These are phyloP conservation scores for Agrenia bidenticulata DNA, from an alignment of 2,888 invertebrate species.

Conservation along the genomic window DNA sequence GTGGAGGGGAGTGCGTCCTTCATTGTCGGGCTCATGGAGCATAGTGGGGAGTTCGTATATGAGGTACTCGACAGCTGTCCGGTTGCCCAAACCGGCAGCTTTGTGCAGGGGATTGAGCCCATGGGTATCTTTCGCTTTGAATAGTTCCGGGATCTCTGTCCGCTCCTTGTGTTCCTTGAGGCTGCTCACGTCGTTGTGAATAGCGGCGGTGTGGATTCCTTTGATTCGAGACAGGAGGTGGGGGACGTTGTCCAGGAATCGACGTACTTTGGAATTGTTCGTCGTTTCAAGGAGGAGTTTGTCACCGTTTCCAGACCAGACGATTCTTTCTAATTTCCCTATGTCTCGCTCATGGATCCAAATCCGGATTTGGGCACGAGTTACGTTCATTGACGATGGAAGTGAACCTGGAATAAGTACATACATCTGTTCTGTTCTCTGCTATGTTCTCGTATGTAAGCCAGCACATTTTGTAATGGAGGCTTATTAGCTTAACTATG, in stretches of 20 bases:
- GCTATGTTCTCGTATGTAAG: no score
- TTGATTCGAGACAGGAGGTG: conserved; percentile 78
- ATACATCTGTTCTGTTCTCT: no score
- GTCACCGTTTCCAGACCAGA: conserved; percentile 87
- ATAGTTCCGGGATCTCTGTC: conserved; percentile 59
- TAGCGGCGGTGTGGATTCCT: conserved; percentile 75
- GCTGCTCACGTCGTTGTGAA: conserved; percentile 73
- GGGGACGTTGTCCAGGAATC: conserved; percentile 89
- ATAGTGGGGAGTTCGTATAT: conserved; percentile 63
- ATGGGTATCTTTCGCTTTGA: conserved; percentile 74
- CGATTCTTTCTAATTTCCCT: conserved; percentile 77
- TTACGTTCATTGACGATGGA: conserved; percentile 59
- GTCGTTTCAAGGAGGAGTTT: conserved; percentile 77
- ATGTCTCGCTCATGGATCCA: conserved; percentile 94
- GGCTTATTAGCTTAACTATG: no score
- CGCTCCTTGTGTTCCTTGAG: conserved; percentile 63
- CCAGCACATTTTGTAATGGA: no score
- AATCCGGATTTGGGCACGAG: conserved; percentile 85
- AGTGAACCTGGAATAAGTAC: no score
- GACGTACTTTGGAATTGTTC: conserved; percentile 76
- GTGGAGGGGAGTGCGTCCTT: conserved; percentile 83
- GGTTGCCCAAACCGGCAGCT: conserved; percentile 80
- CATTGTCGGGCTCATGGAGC: conserved; percentile 63
- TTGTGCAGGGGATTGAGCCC: conserved; percentile 66
- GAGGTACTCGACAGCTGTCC: conserved; percentile 73